phyloP scores from a whole-genome alignment of 30 jellyfish, hydroid and myxozoan species.

The Aurelia sp. region DNA sequence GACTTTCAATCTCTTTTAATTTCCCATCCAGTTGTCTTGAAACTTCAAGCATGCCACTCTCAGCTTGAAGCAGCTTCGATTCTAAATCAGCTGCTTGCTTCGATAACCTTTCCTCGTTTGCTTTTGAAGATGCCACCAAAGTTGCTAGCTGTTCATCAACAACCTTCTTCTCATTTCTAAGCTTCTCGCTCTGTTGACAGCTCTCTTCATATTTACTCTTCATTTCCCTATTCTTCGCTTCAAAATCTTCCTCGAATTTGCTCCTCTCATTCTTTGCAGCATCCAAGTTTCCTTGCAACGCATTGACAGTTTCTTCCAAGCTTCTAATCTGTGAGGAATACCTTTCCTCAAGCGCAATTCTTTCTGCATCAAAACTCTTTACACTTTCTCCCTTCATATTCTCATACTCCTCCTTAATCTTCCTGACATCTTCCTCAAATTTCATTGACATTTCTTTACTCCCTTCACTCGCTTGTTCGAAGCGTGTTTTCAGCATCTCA shows the following conservation, averaged over 20 bases:
- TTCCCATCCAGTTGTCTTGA: constrained; percentile 61
- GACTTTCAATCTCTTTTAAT: constrained; percentile 38
- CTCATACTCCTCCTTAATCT: constrained; percentile 23
- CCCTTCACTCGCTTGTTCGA: constrained; percentile 28
- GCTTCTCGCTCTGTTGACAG: constrained; percentile 21
- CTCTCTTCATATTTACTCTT: constrained; percentile 10
- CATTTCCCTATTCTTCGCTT: constrained; percentile 3
- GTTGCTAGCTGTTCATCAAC: constrained; percentile 1
- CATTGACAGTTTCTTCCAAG: constrained; percentile 21
- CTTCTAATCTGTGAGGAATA: not conserved
- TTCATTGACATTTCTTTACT: constrained; percentile 12
- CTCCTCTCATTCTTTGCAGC: constrained; percentile 16
- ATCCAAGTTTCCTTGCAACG: constrained; percentile 27
- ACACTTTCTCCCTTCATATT: not conserved
- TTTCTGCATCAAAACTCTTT: constrained; percentile 5
- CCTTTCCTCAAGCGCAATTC: not conserved
- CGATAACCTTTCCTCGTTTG: constrained; percentile 25
- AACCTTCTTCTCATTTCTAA: constrained; percentile 34
- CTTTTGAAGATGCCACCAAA: constrained; percentile 8
- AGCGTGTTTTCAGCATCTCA: constrained; percentile 13
- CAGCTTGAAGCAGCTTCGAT: constrained; percentile 9
- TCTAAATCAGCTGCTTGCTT: constrained; percentile 27
- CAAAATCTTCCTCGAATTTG: constrained; percentile 11
- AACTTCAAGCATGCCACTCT: constrained; percentile 22
- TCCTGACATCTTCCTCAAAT: constrained; percentile 19